Percentiles rank a stretch among this genome's conserved stretches.
These are phyloP conservation scores for Peromyscus attwateri DNA, from an alignment of 2,797 vertebrate genomes.

Conservation along the genomic window DNA sequence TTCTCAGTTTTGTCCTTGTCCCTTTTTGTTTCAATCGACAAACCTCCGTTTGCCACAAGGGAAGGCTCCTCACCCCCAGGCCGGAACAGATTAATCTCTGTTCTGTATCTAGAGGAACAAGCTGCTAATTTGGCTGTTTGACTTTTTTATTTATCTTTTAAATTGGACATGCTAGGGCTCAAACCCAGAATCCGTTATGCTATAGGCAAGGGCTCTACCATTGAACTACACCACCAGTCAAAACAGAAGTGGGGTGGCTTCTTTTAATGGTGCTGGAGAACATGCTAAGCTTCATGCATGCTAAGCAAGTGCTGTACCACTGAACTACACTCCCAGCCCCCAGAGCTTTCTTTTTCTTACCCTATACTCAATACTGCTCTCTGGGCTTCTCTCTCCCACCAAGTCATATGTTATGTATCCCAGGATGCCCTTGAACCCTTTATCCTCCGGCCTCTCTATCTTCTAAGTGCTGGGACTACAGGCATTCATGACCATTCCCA, in stretches of 20 bases:
- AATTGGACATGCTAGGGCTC: not conserved
- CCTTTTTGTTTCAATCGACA: constrained; percentile 28
- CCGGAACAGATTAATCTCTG: not conserved
- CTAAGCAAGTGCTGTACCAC: not conserved
- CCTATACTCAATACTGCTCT: not conserved
- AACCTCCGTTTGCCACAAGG: not conserved
- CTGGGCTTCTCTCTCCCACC: not conserved
- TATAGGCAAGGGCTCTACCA: not conserved
- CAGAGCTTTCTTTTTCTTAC: not conserved
- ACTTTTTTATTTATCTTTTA: not conserved
- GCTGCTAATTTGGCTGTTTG: not conserved
- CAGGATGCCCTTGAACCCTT: not conserved
- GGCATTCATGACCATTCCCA: too few species aligned
- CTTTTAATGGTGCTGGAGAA: not conserved
- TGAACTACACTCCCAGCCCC: not conserved
- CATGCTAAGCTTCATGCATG: not conserved
- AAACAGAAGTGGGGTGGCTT: not conserved
- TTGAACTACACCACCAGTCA: not conserved
- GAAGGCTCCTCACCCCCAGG: not conserved
- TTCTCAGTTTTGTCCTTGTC: constrained; percentile 10
- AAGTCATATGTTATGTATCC: not conserved
- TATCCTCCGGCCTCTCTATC: not conserved
- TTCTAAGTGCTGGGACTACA: not conserved
- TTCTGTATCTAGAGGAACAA: not conserved
- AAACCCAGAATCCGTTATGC: not conserved